Evolutionary conservation across 1,140 invertebrate species (phyloP).

Genomic region (Tetraneura akinire): DNA sequence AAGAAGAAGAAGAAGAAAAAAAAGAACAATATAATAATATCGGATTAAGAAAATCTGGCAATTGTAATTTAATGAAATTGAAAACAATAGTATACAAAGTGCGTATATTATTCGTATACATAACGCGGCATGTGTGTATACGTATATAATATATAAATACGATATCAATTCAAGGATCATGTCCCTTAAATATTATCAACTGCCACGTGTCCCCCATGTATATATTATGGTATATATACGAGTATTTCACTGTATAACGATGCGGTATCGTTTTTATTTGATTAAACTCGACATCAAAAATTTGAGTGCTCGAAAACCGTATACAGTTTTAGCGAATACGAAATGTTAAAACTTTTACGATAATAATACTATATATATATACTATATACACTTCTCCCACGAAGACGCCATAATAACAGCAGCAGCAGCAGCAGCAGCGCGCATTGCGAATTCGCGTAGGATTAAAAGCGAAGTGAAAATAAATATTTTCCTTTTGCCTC

Average conservation of each 20-base stretch:
- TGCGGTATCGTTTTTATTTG: slow-evolving; percentile 38
- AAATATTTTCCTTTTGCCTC: slow-evolving; percentile 49
- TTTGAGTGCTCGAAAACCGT: slow-evolving; percentile 34
- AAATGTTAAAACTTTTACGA: slow-evolving; percentile 49
- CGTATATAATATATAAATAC: background rate
- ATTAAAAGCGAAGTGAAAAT: slow-evolving; percentile 51
- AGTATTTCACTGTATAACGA: slow-evolving; percentile 12
- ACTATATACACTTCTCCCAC: slow-evolving; percentile 5
- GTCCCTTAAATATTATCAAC: slow-evolving; percentile 36
- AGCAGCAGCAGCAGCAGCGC: too few relatives aligned
- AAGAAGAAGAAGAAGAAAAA: too few relatives aligned
- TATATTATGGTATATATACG: too few relatives aligned
- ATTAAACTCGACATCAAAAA: slow-evolving; percentile 25
- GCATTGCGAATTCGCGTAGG: slow-evolving; percentile 31
- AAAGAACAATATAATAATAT: too few relatives aligned
- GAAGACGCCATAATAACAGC: slow-evolving; percentile 46
- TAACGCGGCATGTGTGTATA: background rate
- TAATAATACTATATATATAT: slow-evolving; percentile 27
- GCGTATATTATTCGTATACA: background rate
- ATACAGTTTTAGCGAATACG: slow-evolving; percentile 27
- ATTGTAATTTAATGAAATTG: slow-evolving; percentile 40
- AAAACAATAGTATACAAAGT: background rate
- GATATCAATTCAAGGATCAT: slow-evolving; percentile 26
- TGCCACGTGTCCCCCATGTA: slow-evolving; percentile 34
- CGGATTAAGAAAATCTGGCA: slow-evolving; percentile 36